Evolutionary conservation across 1,140 invertebrate genomes (phyloP), one percentile per base, ranked within the genome.

Genomic region (Aleiodes sp.): DNA sequence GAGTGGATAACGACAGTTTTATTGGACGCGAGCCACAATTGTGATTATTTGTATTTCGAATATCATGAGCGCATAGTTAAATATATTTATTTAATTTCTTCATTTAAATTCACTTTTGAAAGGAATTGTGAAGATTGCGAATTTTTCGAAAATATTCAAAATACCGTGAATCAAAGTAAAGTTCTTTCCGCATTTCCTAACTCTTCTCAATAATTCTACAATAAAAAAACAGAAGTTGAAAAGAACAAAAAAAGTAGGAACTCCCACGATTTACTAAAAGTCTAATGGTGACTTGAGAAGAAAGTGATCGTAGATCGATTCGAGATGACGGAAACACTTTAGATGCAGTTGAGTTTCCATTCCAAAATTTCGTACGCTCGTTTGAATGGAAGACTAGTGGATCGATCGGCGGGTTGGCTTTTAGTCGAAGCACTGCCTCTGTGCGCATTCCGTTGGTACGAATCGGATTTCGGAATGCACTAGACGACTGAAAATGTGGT

Each of bases 1-100:
- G 31, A 3, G 29, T 19, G 33, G 64, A 66, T 66, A 66, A 66
- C 64, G 35, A 9, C 19, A 26, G 8, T 66, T 60, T 24, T 29
- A 43, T 68, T 68, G 56, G 56, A 68, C 65, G 60, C 43, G 26
- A 28, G 46, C 65, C 52, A 67, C 16, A 35, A 43, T 64, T 64
- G 21, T 37, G 26, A 64, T 64, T 41, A 28, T 43, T 43, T 41
- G 24, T 19, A 39, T 1, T 39, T 16, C 24, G 4, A 4, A 8
- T 43, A 65, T 46, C 39, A 61, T 61, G 24, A 57, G 10, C 4
- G 9, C 8, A 26, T 61, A 6, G 9, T 57, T 37, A 37, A 57
- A n/a, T 57, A 9, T 37, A 14, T 8, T 12, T 60, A 24, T 52
- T 52, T 52, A 24, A 52, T 52, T 52, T 52, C 7, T 24, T 24